Conservation (phyloP, 2,888 invertebrate genomes). For the Nycteola revayana region DNA sequence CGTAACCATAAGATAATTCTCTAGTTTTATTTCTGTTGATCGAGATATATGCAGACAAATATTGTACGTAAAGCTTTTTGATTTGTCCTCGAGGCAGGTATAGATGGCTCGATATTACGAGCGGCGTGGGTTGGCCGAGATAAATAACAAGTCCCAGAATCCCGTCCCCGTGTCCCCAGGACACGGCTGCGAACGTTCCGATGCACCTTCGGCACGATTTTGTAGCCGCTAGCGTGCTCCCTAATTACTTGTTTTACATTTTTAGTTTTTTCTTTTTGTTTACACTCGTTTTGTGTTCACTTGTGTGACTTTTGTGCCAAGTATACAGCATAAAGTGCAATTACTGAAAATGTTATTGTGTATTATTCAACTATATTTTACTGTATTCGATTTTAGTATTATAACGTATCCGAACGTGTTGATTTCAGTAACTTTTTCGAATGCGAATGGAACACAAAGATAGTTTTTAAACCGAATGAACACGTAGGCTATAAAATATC, state of each 20-base stretch:
- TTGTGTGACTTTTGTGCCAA: no score
- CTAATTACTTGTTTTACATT: slow-evolving; percentile 12
- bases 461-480: no score
- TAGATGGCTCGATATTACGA: slow-evolving; percentile 64
- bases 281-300: no score
- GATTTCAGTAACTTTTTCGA: no score
- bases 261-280: slow-evolving; percentile 8
- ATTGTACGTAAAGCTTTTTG: slow-evolving; percentile 48
- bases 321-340: no score
- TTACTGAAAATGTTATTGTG: no score
- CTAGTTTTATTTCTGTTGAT: slow-evolving; percentile 50
- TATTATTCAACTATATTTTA: no score
- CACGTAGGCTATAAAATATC: no score
- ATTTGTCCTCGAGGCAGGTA: slow-evolving; percentile 58
- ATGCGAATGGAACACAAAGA: no score
- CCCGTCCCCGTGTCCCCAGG: slow-evolving; percentile 19
- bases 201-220: slow-evolving; percentile 6
- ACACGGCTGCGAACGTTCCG: slow-evolving; percentile 3
- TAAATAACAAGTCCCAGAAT: slow-evolving; percentile 62
- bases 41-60: slow-evolving; percentile 33
- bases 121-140: slow-evolving; percentile 52
- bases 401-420: no score
- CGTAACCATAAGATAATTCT: slow-evolving; percentile 45
- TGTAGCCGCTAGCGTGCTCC: slow-evolving; percentile 7
- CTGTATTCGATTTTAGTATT: no score